Base-by-base conservation (phyloP, 1,140 invertebrate genomes). In the Drosophila littoralis region DNA sequence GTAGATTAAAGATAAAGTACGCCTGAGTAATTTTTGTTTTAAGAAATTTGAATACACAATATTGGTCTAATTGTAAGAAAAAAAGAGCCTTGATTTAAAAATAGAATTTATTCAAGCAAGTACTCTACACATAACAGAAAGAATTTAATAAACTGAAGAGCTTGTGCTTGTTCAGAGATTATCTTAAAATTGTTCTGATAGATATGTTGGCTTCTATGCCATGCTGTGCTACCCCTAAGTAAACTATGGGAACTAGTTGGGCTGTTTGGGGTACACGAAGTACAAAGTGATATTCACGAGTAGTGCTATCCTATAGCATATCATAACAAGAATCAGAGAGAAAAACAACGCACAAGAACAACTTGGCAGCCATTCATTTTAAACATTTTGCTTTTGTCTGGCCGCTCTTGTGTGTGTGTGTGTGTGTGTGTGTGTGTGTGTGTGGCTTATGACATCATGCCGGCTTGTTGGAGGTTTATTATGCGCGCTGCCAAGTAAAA, bases 401-500 rank as follows among this genome's bases (percentile, higher is more conserved):
- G 13, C 32, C 6, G 12, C 9, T 28, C 22, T 22, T 42, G 50
- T 57, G 40, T 63, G 59, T 48, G 46, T 52, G n/a, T 38, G 17
- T 32, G 48, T 45, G 48, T 33, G 32, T 45, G 45, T 59, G 13
- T 66, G 61, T 58, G 51, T 54, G 51, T 32, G 13, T n/a, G 55
- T 67, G 73, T n/a, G n/a, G n/a, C 73, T 65, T 75, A 75, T 75
- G 73, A 75, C 73, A 75, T 75, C 73, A 75, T 75, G 67, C 73
- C 60, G 64, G 60, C 73, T 75, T 71, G 54, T 71, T 75, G 67
- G 66, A 45, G 57, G 50, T 66, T 70, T 70, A 35, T 61, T 54
- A 6, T 50, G 57, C 38, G n/a, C n/a, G 17, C 35, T 58, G 32
- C 8, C 51, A 54, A 40, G 40, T n/a, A 45, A 32, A 33, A 6